Evolutionary conservation across 2,797 vertebrate species (phyloP).

Genomic region (Netta rufina): DNA sequence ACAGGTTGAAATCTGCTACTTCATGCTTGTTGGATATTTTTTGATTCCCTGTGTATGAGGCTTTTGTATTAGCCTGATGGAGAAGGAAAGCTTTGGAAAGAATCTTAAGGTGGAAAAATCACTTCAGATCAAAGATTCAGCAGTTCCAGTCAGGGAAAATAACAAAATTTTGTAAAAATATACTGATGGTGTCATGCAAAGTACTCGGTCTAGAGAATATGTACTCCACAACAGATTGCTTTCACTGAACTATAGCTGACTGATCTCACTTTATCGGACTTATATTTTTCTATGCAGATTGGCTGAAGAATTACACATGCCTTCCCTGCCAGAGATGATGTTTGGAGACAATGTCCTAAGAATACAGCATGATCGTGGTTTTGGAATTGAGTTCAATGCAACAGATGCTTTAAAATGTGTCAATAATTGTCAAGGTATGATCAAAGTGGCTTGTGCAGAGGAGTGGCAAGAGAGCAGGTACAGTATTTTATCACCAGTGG

Average conservation of each 20-base stretch:
- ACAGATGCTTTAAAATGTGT: conserved; percentile 92
- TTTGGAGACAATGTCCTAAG: conserved; percentile 95
- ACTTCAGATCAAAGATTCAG: neutral
- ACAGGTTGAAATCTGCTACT: neutral
- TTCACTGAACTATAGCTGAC: neutral
- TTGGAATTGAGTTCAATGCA: conserved; percentile 96
- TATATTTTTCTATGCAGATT: conserved; percentile 76
- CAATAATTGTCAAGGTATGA: conserved; percentile 90
- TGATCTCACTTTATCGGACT: neutral
- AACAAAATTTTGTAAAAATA: neutral
- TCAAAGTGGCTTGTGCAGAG: conserved; percentile 96
- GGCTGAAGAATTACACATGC: conserved; percentile 91
- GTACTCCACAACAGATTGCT: neutral
- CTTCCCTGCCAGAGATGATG: conserved; percentile 96
- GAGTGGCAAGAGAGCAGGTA: conserved; percentile 97
- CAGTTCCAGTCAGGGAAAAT: neutral
- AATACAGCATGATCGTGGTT: conserved; percentile 88
- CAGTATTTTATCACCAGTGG: conserved; percentile 54
- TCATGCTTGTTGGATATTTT: neutral
- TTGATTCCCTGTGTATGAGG: neutral
- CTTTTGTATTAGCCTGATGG: neutral
- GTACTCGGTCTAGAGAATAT: neutral
- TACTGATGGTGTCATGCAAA: neutral
- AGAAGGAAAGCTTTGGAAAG: neutral
- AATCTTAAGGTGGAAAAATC: neutral